Evolutionary conservation across 2,113 vertebrate species (phyloP).

Genomic region (Indicator indicator): DNA sequence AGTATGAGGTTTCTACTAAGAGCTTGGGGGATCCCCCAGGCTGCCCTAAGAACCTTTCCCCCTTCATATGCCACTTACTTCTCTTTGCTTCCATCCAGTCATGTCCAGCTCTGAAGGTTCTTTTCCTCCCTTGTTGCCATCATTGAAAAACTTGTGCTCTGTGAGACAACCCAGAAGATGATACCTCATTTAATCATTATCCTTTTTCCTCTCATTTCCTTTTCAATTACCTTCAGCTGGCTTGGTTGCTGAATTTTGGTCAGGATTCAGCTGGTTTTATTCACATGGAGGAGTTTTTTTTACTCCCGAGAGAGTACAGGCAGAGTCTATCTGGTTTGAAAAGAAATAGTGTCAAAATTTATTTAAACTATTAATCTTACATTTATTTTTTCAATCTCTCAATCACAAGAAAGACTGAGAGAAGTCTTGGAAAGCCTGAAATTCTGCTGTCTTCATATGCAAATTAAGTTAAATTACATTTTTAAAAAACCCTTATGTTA

Average conservation of each 20-base stretch:
- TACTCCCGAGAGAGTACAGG: not conserved
- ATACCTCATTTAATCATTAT: not conserved
- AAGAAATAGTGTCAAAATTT: not conserved
- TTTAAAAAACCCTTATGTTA: not conserved
- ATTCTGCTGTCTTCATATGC: not conserved
- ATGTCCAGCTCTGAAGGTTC: not conserved
- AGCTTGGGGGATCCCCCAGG: not conserved
- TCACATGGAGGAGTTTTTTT: not conserved
- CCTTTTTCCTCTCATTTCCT: not conserved
- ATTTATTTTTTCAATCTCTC: not conserved
- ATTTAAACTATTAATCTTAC: not conserved
- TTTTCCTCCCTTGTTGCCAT: not conserved
- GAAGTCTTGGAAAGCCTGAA: not conserved
- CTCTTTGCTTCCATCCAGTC: not conserved
- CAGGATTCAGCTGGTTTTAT: not conserved
- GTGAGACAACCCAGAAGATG: not conserved
- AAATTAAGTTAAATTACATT: not conserved
- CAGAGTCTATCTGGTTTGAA: not conserved
- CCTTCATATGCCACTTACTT: not conserved
- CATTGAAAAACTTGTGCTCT: not conserved
- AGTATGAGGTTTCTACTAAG: not conserved
- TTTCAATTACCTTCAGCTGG: not conserved
- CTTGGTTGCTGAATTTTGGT: not conserved
- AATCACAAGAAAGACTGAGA: not conserved
- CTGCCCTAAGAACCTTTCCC: not conserved